phyloP scores from a whole-genome alignment of 2,113 vertebrate species.

The Ctenodactylus gundi region DNA sequence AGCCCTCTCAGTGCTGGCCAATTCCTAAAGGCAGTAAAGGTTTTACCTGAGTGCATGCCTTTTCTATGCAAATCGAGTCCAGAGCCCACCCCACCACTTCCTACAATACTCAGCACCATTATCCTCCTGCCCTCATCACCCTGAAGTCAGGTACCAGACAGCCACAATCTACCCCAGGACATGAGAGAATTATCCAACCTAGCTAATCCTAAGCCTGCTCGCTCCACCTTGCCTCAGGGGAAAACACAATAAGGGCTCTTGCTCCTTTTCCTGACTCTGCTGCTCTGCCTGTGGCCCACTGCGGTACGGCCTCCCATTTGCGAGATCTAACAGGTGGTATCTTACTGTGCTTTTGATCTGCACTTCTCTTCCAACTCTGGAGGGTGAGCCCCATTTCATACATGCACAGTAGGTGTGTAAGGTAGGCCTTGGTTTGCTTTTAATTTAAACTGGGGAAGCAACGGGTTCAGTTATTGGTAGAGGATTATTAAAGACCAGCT shows the following conservation, averaged over 20 bases:
- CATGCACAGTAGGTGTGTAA: not conserved
- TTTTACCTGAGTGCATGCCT: not conserved
- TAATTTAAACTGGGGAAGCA: not conserved
- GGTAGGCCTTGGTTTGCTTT: not conserved
- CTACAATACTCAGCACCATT: not conserved
- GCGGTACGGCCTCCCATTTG: not conserved
- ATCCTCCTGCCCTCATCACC: not conserved
- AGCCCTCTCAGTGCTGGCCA: not conserved
- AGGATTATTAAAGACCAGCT: not conserved
- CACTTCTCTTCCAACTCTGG: not conserved
- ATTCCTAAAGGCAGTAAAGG: not conserved
- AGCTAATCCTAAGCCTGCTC: not conserved
- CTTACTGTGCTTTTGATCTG: not conserved
- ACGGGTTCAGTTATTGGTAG: not conserved
- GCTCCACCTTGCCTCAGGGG: not conserved
- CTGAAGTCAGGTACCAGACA: not conserved
- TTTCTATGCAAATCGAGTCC: not conserved
- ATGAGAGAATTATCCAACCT: not conserved
- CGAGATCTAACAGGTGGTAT: not conserved
- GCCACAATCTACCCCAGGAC: not conserved
- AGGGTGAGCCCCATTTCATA: not conserved
- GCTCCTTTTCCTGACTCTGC: not conserved
- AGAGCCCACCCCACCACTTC: not conserved
- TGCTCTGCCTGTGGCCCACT: accelerated
- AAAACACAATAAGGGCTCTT: not conserved